phyloP scores from a whole-genome alignment of 2,888 invertebrate species.

The Sympetrum striolatum region DNA sequence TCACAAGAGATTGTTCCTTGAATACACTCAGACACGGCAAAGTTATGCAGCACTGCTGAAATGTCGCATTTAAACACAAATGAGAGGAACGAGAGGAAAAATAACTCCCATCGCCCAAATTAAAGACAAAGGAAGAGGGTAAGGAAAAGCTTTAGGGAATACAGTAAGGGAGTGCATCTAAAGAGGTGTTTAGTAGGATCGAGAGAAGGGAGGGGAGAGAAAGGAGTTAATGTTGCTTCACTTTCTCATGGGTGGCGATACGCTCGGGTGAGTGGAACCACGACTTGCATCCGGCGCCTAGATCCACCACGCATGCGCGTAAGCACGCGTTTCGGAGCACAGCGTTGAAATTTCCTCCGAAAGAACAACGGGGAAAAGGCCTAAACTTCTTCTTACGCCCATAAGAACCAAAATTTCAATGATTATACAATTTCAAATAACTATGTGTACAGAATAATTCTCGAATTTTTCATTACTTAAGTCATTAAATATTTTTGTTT shows the following conservation, averaged over 20 bases:
- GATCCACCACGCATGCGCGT: conserved; percentile 18
- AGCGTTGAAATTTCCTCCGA: neutral
- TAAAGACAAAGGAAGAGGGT: neutral
- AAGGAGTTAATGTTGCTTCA: conserved; percentile 28
- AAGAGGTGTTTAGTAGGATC: neutral
- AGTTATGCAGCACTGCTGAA: too few relatives aligned
- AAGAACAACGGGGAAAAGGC: too few relatives aligned
- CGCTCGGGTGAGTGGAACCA: conserved; percentile 40
- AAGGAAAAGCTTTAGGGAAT: neutral
- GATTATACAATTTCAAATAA: too few relatives aligned
- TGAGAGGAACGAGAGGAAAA: neutral
- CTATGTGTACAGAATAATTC: too few relatives aligned
- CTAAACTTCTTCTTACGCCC: too few relatives aligned
- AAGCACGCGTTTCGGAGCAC: neutral
- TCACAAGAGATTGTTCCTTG: too few relatives aligned
- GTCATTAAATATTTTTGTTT: too few relatives aligned
- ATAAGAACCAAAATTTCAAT: too few relatives aligned
- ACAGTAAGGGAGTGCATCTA: neutral
- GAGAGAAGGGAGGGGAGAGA: neutral
- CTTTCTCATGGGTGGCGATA: conserved; percentile 43
- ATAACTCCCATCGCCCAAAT: too few relatives aligned
- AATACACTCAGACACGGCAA: too few relatives aligned
- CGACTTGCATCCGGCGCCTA: conserved; percentile 42
- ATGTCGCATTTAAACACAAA: too few relatives aligned
- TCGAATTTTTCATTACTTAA: too few relatives aligned